Evolutionary conservation across 2,797 vertebrate species (phyloP), one percentile per base, ranked within the genome.

Genomic region (Halcyon leucocephala): DNA sequence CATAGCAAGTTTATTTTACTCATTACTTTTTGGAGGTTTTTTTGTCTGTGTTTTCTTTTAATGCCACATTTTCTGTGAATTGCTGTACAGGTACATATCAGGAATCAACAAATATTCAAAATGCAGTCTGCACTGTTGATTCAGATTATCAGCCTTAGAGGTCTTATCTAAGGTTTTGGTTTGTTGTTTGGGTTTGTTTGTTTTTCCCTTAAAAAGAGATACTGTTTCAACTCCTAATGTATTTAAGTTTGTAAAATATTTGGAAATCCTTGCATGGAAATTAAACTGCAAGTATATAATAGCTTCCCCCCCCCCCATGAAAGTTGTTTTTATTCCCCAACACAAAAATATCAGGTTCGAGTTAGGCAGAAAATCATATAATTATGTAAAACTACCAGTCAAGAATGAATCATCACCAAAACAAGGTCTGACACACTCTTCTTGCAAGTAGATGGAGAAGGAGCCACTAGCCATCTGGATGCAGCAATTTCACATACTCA

Each of bases 381-480:
- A 91, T 95, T 92, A 95, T 93, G 81, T 86, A 88, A 94, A 91
- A 74, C 54, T 74, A 67, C 78, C 82, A 93, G 80, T 69, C 60
- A 89, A 33, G 25, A 37, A 95, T 92, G 83, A 93, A 93, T 94
- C 94, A 93, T 72, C 80, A 89, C 31, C 77, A 89, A 94, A 94
- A 92, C 83, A 94, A 82, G 86, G 92, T 73, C 90, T 92, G 95
- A 96, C 78, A 83, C 85, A 82, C 78, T 90, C 71, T 95, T 86
- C 78, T 93, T 73, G 93, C 89, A 89, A 92, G 83, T 80, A 94
- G 60, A 66, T 64, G 35, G 42, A 94, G 42, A 22, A 86, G 67
- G 35, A 90, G 86, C 64, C 84, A 84, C 80, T 20, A 82, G 48
- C 93, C 95, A 96, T 92, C 86, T 96, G 94, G 92, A 92, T 10